These are phyloP conservation scores for Phycodurus eques DNA, from an alignment of 2,113 vertebrate genomes.

Conservation along the genomic window DNA sequence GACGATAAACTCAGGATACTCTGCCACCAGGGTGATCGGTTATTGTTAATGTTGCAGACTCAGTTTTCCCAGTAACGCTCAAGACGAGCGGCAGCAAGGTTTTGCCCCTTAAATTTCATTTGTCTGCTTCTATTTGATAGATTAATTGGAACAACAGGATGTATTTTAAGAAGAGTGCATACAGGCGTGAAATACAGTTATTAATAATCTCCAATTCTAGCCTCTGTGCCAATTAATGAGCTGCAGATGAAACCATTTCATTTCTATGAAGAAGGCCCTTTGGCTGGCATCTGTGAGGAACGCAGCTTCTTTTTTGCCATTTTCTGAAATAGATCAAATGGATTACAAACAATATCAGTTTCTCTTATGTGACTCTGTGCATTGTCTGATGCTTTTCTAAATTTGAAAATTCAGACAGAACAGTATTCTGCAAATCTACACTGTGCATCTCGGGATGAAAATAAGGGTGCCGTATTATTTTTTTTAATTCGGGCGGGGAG, in stretches of 20 bases:
- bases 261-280: constrained; percentile 40
- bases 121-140: constrained; percentile 30
- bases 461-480: constrained; percentile 6
- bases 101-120: constrained; percentile 1
- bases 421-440: constrained; percentile 37
- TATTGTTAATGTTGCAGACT: neutral
- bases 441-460: constrained; percentile 10
- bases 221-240: constrained; percentile 45
- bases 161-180: constrained; percentile 16
- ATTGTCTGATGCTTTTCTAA: constrained; percentile 9
- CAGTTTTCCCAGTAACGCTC: neutral
- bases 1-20: too few relatives aligned
- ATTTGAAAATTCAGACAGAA: constrained; percentile 4
- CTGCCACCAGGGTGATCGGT: neutral
- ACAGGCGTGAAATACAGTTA: constrained; percentile 30
- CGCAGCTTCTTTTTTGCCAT: constrained; percentile 40
- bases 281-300: constrained; percentile 35
- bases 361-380: constrained; percentile 19
- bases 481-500: neutral
- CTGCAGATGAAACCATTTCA: constrained; percentile 38
- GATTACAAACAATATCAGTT: constrained; percentile 26
- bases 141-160: constrained; percentile 20
- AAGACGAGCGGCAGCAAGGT: too few relatives aligned
- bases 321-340: constrained; percentile 61
- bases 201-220: constrained; percentile 40